Base-by-base conservation (phyloP, 2,888 invertebrate genomes). In the Ernsta delagoae region DNA sequence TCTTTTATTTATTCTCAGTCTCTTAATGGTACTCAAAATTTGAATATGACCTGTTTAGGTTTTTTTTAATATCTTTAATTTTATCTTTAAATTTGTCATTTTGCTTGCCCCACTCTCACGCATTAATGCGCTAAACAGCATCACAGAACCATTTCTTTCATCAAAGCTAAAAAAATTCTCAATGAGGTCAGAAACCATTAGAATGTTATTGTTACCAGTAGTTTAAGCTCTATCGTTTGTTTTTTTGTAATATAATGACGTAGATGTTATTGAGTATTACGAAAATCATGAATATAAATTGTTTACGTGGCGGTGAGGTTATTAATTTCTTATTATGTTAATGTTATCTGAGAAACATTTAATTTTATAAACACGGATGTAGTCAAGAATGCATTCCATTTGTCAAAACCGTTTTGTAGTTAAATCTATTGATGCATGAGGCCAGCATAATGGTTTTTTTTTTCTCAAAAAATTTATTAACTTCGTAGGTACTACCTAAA, bases 151-250 rank as follows among this genome's bases (percentile, higher is more conserved):
- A 66, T 69, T 57, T 67, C 36, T 65, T 65, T 56, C 61, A 65
- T 65, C 43, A 66, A 69, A 60, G 66, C 69, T 74, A 76, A 70
- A 75, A 43, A 80, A 78, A 73, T 50, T 50, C 16, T 50, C 76
- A 79, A 80, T 81, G 79, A 73, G 79, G 82, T 85, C 80, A 76
- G 75, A 82, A 71, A 68, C 68, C 65, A 79, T 84, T 86, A 84
- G 81, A 86, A 88, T 89, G 86, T 90, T 90, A 87, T 91, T 90
- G 93, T 93, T 93, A 93, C 92, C 92, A 93, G 86, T 93, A 93
- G 92, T 86, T 82, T 92, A 89, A 90, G 92, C 82, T 79, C 84
- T 85, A 83, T 87, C 85, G 81, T 84, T 89, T 88, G 87, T 90
- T 89, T 88, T 88, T 81, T 84, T 75, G 71, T 78, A 80, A 77